Evolutionary conservation across 2,113 vertebrate species (phyloP).

Genomic region (Drymodes brunneopygia): DNA sequence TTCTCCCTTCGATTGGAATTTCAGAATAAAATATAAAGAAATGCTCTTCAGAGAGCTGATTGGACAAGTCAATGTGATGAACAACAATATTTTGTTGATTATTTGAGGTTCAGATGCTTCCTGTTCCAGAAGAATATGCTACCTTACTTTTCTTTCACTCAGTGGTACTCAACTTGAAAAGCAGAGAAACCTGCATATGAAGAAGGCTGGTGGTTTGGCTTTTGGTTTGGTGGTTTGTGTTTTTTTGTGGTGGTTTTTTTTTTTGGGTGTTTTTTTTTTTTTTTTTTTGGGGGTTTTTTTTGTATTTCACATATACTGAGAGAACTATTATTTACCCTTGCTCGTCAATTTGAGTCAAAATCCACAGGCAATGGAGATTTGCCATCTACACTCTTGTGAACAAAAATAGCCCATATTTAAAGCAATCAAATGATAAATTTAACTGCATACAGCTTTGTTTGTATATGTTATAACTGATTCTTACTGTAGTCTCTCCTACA

Average conservation of each 20-base stretch:
- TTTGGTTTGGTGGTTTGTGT: background rate
- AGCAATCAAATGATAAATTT: background rate
- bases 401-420: background rate
- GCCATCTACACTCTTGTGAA: background rate
- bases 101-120: background rate
- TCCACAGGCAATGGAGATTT: background rate
- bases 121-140: background rate
- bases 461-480: background rate
- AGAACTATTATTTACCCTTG: background rate
- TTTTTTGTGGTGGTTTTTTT: fast-evolving
- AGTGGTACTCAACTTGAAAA: background rate
- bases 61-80: background rate
- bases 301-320: background rate
- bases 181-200: background rate
- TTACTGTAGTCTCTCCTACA: background rate
- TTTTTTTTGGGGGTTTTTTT: fast-evolving
- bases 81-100: background rate
- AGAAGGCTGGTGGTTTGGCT: background rate
- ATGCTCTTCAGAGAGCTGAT: background rate
- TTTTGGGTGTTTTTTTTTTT: no score
- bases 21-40: background rate
- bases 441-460: background rate
- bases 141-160: background rate
- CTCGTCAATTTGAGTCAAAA: background rate
- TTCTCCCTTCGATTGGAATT: background rate